Conservation (phyloP, 2,888 invertebrate genomes). For the Odontomyia ornata region DNA sequence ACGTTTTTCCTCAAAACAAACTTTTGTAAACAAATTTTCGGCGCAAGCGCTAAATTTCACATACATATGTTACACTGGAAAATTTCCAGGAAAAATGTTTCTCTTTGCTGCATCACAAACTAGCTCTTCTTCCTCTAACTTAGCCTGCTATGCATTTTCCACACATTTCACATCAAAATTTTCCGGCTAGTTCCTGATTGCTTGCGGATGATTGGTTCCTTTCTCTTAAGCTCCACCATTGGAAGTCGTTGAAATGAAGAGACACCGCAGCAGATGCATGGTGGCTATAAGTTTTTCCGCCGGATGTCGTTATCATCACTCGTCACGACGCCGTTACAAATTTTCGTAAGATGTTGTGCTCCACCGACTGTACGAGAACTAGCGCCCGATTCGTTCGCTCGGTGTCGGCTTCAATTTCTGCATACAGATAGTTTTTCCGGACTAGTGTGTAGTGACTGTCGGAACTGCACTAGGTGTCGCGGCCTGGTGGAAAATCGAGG, state of each 20-base stretch:
- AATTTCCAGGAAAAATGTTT: conserved; percentile 25
- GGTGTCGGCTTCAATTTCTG: not conserved
- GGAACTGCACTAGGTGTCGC: conserved; percentile 30
- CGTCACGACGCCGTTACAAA: conserved; percentile 36
- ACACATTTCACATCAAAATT: not conserved
- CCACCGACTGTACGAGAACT: not conserved
- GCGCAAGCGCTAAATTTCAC: conserved; percentile 21
- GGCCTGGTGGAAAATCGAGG: conserved; percentile 39
- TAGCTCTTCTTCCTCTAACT: not conserved
- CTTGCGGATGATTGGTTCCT: too few relatives aligned
- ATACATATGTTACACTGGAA: conserved; percentile 36
- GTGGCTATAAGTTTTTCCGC: conserved; percentile 23
- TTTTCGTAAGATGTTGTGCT: conserved; percentile 12
- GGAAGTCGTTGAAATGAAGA: not conserved
- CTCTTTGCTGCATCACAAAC: conserved; percentile 15
- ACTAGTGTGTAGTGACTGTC: not conserved
- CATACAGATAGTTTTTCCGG: conserved; percentile 40
- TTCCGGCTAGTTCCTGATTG: not conserved
- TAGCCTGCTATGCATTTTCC: not conserved
- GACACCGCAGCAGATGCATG: not conserved
- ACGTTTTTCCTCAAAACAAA: conserved; percentile 43
- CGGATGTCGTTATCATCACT: conserved; percentile 33
- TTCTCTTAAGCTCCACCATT: not conserved
- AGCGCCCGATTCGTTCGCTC: not conserved
- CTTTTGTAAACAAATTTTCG: conserved; percentile 34